phyloP scores from a whole-genome alignment of 1,140 invertebrate genomes.

The Drosophila gunungcola region DNA sequence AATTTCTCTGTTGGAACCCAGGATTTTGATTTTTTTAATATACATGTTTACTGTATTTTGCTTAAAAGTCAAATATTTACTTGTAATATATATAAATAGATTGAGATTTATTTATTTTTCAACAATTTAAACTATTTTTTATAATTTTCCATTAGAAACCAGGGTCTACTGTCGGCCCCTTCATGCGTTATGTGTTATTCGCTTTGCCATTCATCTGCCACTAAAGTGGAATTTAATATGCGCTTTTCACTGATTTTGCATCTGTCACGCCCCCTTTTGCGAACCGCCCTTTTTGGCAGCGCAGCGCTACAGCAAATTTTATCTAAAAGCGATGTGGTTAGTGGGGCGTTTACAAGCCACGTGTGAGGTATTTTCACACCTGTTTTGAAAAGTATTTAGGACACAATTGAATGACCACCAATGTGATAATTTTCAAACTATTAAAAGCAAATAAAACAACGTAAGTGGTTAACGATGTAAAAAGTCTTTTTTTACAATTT shows the following conservation, averaged over 20 bases:
- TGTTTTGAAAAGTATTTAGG: neutral
- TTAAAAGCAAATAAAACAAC: too few relatives aligned
- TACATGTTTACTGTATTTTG: too few relatives aligned
- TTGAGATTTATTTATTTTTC: too few relatives aligned
- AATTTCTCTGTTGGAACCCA: too few relatives aligned
- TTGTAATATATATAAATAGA: too few relatives aligned
- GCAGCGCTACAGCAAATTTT: conserved; percentile 1
- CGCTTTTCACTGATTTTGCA: neutral
- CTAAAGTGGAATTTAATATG: conserved; percentile 40
- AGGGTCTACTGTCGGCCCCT: conserved; percentile 8
- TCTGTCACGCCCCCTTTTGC: neutral
- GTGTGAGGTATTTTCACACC: conserved; percentile 3
- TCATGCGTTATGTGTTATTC: conserved; percentile 5
- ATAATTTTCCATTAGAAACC: neutral
- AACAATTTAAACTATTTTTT: too few relatives aligned
- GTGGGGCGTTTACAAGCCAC: neutral
- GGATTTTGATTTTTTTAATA: too few relatives aligned
- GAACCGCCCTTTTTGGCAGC: neutral
- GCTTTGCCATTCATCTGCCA: conserved; percentile 12
- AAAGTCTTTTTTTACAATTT: too few relatives aligned
- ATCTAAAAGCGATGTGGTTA: conserved; percentile 11
- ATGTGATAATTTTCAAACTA: neutral
- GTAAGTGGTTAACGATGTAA: too few relatives aligned
- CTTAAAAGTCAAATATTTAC: too few relatives aligned
- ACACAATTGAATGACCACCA: neutral